Base-by-base conservation (phyloP, 1,140 invertebrate genomes). In the Drosophila ironensis region DNA sequence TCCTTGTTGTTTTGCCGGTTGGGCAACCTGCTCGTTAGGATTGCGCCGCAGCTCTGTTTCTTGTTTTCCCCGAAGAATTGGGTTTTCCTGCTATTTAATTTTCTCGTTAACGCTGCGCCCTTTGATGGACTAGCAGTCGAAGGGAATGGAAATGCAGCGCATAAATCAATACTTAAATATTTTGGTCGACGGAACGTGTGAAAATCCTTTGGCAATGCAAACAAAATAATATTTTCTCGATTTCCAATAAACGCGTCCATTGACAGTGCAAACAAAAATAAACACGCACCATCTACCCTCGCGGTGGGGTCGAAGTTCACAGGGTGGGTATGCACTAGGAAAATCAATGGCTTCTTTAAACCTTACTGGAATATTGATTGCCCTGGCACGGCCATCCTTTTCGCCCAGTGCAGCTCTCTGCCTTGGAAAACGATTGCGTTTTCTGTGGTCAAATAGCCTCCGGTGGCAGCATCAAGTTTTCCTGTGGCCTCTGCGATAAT, bases 121-220 rank as follows among this genome's bases (percentile, higher is more conserved):
- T 78, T 84, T 84, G 77, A 84, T 78, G 69, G 72, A 25, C 51
- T 35, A 27, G 50, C 25, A 47, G 33, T 30, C 19, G 2, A 56
- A 27, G 47, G 40, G 54, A 37, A 33, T 12, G 16, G 40, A 40
- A 47, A 35, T 74, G 50, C 42, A 40, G 44, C 38, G 54, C 63
- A 86, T 71, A 78, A 86, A 84, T 86, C 80, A 84, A 84, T 86
- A 86, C 78, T 78, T 77, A 73, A 84, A 78, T 73, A 82, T 70
- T 72, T 53, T 38, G 38, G 46, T 59, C 50, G 33, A 35, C 24
- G 61, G 48, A 76, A 81, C 70, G 78, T 84, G 78, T 86, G 80
- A 84, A 84, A 84, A 84, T 86, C 78, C 80, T 84, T 86, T 78
- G 80, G 37, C 60, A 61, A 33, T 50, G 80, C 63, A 70, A 84